A percentile compares a stretch with the other conserved stretches of the same genome.
phyloP scores from a whole-genome alignment of 2,113 vertebrate genomes.

The Ceuthmochares aereus region DNA sequence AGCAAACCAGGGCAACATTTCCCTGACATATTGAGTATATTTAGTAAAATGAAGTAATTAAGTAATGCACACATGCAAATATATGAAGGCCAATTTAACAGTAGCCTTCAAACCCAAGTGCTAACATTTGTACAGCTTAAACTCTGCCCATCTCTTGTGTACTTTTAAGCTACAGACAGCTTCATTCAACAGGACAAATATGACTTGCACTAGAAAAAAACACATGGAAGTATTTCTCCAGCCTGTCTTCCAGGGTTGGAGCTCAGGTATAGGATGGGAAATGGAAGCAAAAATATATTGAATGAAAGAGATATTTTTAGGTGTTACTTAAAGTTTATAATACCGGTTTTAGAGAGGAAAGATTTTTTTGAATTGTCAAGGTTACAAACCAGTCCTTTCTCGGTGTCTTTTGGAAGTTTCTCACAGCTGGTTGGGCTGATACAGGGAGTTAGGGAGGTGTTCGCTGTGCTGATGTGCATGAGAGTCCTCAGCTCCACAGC shows the following conservation, averaged over 20 bases:
- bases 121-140: slow-evolving; percentile 47
- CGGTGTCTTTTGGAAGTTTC: not conserved
- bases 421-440: rapidly evolving
- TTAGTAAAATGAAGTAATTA: not conserved
- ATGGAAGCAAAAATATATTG: not conserved
- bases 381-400: not conserved
- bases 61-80: slow-evolving; percentile 35
- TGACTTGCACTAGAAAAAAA: not conserved
- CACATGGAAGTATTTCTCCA: not conserved
- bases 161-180: not conserved
- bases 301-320: not conserved
- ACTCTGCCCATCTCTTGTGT: not conserved
- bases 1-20: not conserved
- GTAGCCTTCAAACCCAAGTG: not conserved
- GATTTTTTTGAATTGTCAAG: no score
- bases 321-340: not conserved
- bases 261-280: not conserved
- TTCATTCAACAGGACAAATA: slow-evolving; percentile 13
- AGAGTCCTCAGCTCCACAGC: not conserved
- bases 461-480: not conserved
- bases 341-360: not conserved
- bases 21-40: not conserved
- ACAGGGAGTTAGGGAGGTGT: rapidly evolving
- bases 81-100: not conserved
- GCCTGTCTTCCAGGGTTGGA: not conserved